Base-by-base conservation (phyloP, 2,113 vertebrate genomes). In the Camelus bactrianus region DNA sequence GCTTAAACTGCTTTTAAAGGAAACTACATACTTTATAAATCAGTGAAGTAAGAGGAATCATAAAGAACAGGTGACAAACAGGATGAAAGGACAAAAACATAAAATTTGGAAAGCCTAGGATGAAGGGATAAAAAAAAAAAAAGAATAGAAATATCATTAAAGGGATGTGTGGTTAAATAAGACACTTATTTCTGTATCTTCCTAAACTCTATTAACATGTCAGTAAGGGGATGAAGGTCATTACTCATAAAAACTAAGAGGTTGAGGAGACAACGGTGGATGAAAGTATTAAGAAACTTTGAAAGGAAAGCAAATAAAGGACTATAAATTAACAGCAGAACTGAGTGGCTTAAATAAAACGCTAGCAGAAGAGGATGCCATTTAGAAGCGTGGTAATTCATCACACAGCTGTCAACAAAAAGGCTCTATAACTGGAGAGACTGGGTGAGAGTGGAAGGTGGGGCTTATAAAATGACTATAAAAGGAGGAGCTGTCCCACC, bases 201-300 rank as follows among this genome's bases (percentile, higher is more conserved):
- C 69, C n/a, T 72, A 58, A 87, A 65, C 32, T 65, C 58, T 65
- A 93, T 67, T 94, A 89, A 94, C 77, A 86, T 92, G 11, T 89
- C 38, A 77, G 17, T 93, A 92, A 81, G 77, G 65, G 26, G 30
- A 8, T 58, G 3, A 75, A 82, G 48, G 19, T 32, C 48, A 65
- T 46, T 58, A 35, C 0, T 84, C 32, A 73, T 38, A 73, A 83
- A 93, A 67, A 38, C 15, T 12, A 30, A 67, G 92, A 73, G 9
- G 32, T 2, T 46, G 26, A 58, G 24, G 17, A 79, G 64, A 85
- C 2, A 81, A 13, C 16, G 42, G 9, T 30, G 6, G 13, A 42
- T 28, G 28, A 87, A 93, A 76, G 30, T 19, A 46, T 75, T 81
- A 65, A 11, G 84, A 87, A 89, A 89, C 60, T 89, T 32, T 91